Base-by-base conservation (phyloP, 2,888 invertebrate species). In the Cyrtodaria siliqua region DNA sequence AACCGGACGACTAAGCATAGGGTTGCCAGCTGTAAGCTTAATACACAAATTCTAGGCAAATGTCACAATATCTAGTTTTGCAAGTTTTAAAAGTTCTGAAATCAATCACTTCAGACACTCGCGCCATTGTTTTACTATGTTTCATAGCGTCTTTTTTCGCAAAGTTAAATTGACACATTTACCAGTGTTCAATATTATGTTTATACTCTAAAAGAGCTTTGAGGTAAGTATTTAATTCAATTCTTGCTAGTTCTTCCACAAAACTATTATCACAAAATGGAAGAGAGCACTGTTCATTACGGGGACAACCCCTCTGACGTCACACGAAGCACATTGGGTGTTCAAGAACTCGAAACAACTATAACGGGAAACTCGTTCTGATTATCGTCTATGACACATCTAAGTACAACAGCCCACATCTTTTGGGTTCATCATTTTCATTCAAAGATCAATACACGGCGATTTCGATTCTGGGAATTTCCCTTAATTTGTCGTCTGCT, bases 301-400 rank as follows among this genome's bases (percentile, higher is more conserved):
- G 33, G 33, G 33, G 12, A 33, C 12, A 33, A 8, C 33, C 33
- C 33, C 33, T 33, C 33, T 33, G 33, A 33, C 33, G 33, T 33
- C 24, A n/a, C 16, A 70, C 63, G 78, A 78, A 78, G 78, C 78
- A 78, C 78, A 78, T 78, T 72, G 63, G 78, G 78, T 78, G 78
- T 70, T 33, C 42, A 44, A 33, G 33, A 33, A 33, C 4, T n/a
- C n/a, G 12, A 33, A 33, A 33, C 4, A 33, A 33, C 33, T 8
- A 33, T 33, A 12, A 23, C 26, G 16, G 52, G 9, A 26, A 24
- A 14, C 12, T 18, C 47, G 24, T 44, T 27, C 3, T 1, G 29
- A 3, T 50, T 38, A 16, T 52, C 40, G 12, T 6, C 42, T 57
- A 27, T 44, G n/a, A 44, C 16, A 16, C 40, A 38, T 38, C 16